Percentiles rank a stretch among this genome's conserved stretches.
Conservation (phyloP, 1,140 invertebrate genomes). For the Hyposmocoma kahamanoa region DNA sequence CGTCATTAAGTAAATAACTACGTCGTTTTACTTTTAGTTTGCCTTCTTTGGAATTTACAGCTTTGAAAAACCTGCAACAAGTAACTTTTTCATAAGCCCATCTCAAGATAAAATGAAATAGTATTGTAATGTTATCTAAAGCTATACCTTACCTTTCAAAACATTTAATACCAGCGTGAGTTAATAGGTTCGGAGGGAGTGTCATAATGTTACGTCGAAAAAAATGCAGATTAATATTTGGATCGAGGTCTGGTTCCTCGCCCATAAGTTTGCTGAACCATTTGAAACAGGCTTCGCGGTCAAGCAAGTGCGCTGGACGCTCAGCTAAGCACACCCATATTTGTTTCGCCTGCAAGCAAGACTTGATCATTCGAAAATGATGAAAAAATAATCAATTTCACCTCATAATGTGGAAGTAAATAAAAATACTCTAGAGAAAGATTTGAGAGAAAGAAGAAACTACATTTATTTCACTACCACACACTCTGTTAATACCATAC, state of each 20-base stretch:
- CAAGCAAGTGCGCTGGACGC: conserved; percentile 91
- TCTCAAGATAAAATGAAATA: not conserved
- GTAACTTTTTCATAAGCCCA: conserved; percentile 6
- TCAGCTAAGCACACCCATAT: conserved; percentile 98
- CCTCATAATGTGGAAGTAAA: too few species aligned
- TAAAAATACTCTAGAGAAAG: too few species aligned
- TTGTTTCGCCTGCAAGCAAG: conserved; percentile 82
- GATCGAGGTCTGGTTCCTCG: conserved; percentile 97
- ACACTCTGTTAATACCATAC: too few species aligned
- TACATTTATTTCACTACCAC: too few species aligned
- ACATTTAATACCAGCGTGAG: conserved; percentile 96
- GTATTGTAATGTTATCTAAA: not conserved
- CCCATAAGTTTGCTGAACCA: conserved; percentile 99
- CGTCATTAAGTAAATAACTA: conserved; percentile 86
- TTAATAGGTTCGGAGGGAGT: conserved; percentile 92
- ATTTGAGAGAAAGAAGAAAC: too few species aligned
- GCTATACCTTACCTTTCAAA: conserved; percentile 69
- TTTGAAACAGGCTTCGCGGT: conserved; percentile 97
- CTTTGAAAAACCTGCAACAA: conserved; percentile 91
- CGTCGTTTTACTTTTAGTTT: conserved; percentile 92
- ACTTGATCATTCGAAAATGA: not conserved
- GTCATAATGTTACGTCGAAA: conserved; percentile 96
- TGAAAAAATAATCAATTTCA: not conserved
- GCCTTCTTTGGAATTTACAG: conserved; percentile 96
- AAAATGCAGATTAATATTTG: conserved; percentile 96